Percentiles rank a stretch among this genome's conserved stretches.
These are phyloP conservation scores for Bubo blakistoni DNA, from an alignment of 2,113 vertebrate species.

Conservation along the genomic window DNA sequence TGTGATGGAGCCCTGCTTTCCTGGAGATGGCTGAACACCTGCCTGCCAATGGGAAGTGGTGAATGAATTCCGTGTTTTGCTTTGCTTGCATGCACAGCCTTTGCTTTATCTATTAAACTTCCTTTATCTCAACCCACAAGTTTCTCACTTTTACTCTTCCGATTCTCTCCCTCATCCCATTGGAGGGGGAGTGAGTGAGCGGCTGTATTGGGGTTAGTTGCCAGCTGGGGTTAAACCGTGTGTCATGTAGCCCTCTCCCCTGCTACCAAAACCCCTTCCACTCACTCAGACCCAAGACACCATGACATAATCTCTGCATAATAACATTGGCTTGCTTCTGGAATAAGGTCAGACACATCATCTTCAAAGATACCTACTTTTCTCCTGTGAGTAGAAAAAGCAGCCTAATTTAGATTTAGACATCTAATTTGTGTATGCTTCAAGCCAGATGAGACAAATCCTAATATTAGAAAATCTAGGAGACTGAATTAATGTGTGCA, in stretches of 20 bases:
- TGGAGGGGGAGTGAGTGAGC: background rate
- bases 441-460: background rate
- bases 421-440: background rate
- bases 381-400: background rate
- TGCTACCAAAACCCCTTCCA: too few species aligned
- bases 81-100: background rate
- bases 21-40: background rate
- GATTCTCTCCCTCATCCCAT: accelerated
- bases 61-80: background rate
- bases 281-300: too few species aligned
- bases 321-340: background rate
- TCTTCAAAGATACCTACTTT: background rate
- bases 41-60: background rate
- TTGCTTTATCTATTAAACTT: background rate
- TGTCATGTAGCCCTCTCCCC: too few species aligned
- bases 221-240: background rate
- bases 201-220: background rate
- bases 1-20: background rate
- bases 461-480: background rate
- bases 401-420: background rate
- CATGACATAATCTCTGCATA: background rate
- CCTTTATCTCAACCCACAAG: background rate
- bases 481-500: background rate
- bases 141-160: background rate
- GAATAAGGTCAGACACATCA: background rate